phyloP scores from a whole-genome alignment of 2,888 invertebrate species.

The Morpho helenor region DNA sequence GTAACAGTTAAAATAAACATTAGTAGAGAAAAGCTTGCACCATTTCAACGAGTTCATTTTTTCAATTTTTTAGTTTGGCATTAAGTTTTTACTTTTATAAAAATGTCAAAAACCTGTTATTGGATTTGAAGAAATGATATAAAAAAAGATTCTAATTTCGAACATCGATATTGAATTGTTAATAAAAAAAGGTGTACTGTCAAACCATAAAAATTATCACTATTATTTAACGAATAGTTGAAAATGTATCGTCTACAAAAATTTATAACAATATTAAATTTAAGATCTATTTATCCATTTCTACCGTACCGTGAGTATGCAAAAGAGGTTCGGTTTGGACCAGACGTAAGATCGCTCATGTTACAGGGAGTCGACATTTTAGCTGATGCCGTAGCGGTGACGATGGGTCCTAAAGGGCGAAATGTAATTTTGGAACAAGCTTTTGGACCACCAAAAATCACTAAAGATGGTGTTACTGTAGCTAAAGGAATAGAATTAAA shows the following conservation, averaged over 20 bases:
- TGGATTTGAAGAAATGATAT: too few species aligned
- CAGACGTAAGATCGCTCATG: conserved; percentile 97
- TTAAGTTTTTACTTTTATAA: too few species aligned
- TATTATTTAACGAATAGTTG: neutral
- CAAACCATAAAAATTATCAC: too few species aligned
- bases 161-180: too few species aligned
- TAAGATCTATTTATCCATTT: conserved; percentile 3
- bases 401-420: conserved; percentile 99
- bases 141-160: too few species aligned
- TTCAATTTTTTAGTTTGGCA: too few species aligned
- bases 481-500: conserved; percentile 98
- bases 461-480: conserved; percentile 99
- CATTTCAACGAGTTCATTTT: too few species aligned
- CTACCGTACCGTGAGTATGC: conserved; percentile 76
- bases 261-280: conserved; percentile 18
- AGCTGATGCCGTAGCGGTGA: conserved; percentile 99
- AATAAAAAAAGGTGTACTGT: too few species aligned
- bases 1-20: too few species aligned
- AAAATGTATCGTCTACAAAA: conserved; percentile 42
- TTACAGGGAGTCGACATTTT: conserved; percentile 98
- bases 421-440: conserved; percentile 99
- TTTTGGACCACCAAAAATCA: conserved; percentile 99
- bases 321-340: conserved; percentile 98
- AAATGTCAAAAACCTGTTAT: too few species aligned
- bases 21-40: too few species aligned